phyloP scores from a whole-genome alignment of 2,888 invertebrate genomes.

The Diadegma fenestrale region DNA sequence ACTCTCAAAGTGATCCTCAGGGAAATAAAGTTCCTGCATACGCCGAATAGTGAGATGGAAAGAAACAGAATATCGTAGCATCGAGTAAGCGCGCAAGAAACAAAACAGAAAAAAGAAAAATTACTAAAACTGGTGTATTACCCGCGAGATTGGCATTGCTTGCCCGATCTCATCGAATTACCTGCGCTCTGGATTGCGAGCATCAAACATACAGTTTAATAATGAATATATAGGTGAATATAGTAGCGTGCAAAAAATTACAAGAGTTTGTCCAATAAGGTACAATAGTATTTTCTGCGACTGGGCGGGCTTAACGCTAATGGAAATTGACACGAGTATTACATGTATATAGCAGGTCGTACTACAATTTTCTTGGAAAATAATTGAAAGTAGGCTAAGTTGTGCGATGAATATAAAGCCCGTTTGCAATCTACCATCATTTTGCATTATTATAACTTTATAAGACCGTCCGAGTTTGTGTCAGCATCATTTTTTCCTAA shows the following conservation, averaged over 20 bases:
- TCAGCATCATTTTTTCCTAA: not conserved
- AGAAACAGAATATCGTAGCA: constrained; percentile 57
- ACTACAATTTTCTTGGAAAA: constrained; percentile 14
- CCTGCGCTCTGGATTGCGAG: constrained; percentile 27
- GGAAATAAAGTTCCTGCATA: constrained; percentile 80
- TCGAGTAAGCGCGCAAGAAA: constrained; percentile 41
- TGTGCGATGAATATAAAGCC: not conserved
- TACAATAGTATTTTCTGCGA: not conserved
- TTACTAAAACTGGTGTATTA: constrained; percentile 37
- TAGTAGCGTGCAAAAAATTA: constrained; percentile 26
- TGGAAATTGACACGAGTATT: constrained; percentile 33
- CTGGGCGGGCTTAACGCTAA: constrained; percentile 2
- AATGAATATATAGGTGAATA: not conserved
- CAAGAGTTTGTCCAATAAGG: constrained; percentile 23
- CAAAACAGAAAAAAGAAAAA: not conserved
- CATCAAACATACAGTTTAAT: constrained; percentile 32
- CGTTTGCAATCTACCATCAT: not conserved
- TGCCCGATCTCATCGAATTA: constrained; percentile 54
- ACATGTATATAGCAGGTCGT: not conserved
- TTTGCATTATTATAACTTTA: not conserved
- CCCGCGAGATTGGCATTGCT: constrained; percentile 50
- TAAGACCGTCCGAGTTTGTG: not conserved
- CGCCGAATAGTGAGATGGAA: constrained; percentile 45
- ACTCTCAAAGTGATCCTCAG: constrained; percentile 80
- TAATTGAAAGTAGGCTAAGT: constrained; percentile 7